Conservation (phyloP, 2,888 invertebrate species). For the Psococerastis gibbosa region DNA sequence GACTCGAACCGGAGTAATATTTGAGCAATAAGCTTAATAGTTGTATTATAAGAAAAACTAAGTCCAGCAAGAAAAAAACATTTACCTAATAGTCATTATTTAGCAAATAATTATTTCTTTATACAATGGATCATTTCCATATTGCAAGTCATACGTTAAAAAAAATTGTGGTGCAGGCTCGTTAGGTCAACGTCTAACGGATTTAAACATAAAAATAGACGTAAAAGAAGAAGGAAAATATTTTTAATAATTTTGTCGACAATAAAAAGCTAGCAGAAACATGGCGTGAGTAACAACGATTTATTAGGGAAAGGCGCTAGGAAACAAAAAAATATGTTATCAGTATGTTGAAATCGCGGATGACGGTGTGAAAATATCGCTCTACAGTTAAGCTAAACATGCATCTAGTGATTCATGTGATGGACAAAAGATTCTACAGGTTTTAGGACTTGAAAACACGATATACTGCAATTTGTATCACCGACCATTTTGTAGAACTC, state of each 20-base stretch:
- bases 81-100: too few relatives aligned
- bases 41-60: too few relatives aligned
- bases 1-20: too few relatives aligned
- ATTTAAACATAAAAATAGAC: too few relatives aligned
- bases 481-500: background rate
- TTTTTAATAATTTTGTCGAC: background rate
- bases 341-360: conserved; percentile 7
- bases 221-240: background rate
- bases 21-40: too few relatives aligned
- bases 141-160: too few relatives aligned
- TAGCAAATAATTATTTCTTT: too few relatives aligned
- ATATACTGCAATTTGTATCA: background rate
- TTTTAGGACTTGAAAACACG: background rate
- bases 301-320: conserved; percentile 8
- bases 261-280: background rate
- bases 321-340: conserved; percentile 7
- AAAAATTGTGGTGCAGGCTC: too few relatives aligned
- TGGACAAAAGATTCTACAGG: background rate
- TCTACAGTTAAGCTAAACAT: background rate
- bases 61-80: too few relatives aligned
- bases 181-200: too few relatives aligned
- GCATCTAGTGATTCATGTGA: background rate
- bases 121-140: too few relatives aligned
- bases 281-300: conserved; percentile 3
- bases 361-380: too few relatives aligned